Evolutionary conservation across 1,140 invertebrate genomes (phyloP).

Genomic region (Euura saliciscinereae): DNA sequence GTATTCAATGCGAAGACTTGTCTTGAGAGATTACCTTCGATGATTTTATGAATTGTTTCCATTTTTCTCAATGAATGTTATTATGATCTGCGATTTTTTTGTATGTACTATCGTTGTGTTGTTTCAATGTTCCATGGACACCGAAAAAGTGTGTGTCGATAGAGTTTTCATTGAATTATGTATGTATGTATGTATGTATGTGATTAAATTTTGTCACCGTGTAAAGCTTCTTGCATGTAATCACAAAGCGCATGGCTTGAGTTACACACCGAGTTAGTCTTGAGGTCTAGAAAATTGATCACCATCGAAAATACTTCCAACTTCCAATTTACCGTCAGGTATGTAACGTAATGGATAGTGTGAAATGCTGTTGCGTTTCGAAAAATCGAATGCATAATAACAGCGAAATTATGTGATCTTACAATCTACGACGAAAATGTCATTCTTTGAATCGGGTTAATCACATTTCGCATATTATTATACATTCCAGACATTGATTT

Average conservation of each 20-base stretch:
- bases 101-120: not conserved
- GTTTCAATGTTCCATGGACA: not conserved
- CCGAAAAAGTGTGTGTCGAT: not conserved
- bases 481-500: not conserved
- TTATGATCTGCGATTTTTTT: not conserved
- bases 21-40: not conserved
- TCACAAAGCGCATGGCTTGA: slow-evolving; percentile 17
- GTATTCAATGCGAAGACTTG: not conserved
- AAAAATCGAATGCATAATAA: not conserved
- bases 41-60: no score
- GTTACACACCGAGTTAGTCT: slow-evolving; percentile 24
- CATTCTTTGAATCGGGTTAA: not conserved
- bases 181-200: not conserved
- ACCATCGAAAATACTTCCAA: not conserved
- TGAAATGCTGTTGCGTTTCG: not conserved
- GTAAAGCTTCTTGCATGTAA: not conserved
- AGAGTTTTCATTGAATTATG: no score
- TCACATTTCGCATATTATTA: not conserved
- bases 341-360: not conserved
- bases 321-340: not conserved
- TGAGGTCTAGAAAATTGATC: slow-evolving; percentile 12
- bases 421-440: not conserved
- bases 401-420: not conserved
- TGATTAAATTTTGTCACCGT: not conserved
- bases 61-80: not conserved